phyloP scores from a whole-genome alignment of 2,888 invertebrate genomes.

The Eristalinus sepulchralis region DNA sequence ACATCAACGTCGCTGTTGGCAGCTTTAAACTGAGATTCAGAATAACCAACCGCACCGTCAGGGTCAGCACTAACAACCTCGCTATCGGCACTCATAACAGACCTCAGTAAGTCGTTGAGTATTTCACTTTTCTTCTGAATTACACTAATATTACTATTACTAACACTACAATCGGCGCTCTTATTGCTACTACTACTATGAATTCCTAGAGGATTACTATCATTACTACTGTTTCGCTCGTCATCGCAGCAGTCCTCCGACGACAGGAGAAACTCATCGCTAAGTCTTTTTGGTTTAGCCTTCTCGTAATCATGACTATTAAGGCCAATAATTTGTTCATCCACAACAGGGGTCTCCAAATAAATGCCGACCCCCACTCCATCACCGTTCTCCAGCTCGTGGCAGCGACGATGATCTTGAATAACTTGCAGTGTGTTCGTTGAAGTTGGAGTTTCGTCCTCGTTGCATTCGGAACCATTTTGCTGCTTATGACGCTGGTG shows the following conservation, averaged over 20 bases:
- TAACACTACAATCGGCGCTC: slow-evolving; percentile 38
- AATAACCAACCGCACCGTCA: not conserved
- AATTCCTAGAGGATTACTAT: slow-evolving; percentile 68
- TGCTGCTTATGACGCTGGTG: slow-evolving; percentile 25
- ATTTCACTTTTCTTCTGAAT: slow-evolving; percentile 52
- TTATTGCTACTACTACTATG: slow-evolving; percentile 64
- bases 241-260: slow-evolving; percentile 76
- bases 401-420: slow-evolving; percentile 46
- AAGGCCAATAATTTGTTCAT: slow-evolving; percentile 75
- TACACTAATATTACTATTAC: slow-evolving; percentile 57
- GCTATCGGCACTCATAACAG: slow-evolving; percentile 9
- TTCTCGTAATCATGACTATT: slow-evolving; percentile 72
- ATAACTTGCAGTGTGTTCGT: slow-evolving; percentile 54
- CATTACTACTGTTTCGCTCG: slow-evolving; percentile 75
- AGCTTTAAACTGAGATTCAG: slow-evolving; percentile 50
- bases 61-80: not conserved
- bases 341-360: slow-evolving; percentile 79
- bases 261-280: slow-evolving; percentile 79
- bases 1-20: slow-evolving; percentile 61
- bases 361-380: slow-evolving; percentile 77
- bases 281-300: slow-evolving; percentile 79
- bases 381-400: slow-evolving; percentile 23
- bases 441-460: slow-evolving; percentile 51
- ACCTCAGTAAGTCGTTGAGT: slow-evolving; percentile 44
- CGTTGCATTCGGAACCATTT: slow-evolving; percentile 13